Conservation (phyloP, 2,797 vertebrate genomes). For the Nasua narica region DNA sequence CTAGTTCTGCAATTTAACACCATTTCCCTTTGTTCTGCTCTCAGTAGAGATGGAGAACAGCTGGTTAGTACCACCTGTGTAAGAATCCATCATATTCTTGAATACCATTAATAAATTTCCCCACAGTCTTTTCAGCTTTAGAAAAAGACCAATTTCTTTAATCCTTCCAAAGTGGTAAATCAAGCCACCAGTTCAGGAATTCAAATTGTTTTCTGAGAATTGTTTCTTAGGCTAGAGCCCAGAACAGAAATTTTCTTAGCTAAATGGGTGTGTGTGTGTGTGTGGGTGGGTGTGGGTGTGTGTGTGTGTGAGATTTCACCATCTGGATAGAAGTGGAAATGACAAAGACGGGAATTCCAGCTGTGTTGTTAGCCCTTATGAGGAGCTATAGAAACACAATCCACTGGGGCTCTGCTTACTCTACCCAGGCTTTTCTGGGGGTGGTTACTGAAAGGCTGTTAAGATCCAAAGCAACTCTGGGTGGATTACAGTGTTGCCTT, state of each 20-base stretch:
- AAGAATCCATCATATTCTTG: constrained; percentile 25
- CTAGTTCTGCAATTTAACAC: constrained; percentile 48
- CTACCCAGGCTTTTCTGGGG: background rate
- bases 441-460: background rate
- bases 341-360: background rate
- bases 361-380: background rate
- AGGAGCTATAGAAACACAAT: background rate
- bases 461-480: background rate
- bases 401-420: background rate
- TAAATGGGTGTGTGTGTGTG: background rate
- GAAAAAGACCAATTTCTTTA: constrained; percentile 29
- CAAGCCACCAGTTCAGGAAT: background rate
- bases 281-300: too few species aligned
- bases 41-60: constrained; percentile 22
- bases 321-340: background rate
- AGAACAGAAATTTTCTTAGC: background rate
- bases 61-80: constrained; percentile 34
- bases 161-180: constrained; percentile 19
- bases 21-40: constrained; percentile 51
- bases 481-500: background rate
- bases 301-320: background rate
- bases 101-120: constrained; percentile 37
- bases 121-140: background rate
- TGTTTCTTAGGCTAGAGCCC: background rate
- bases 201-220: constrained; percentile 14